Conservation (phyloP, 1,140 invertebrate species). For the Matsumurasca onukii region DNA sequence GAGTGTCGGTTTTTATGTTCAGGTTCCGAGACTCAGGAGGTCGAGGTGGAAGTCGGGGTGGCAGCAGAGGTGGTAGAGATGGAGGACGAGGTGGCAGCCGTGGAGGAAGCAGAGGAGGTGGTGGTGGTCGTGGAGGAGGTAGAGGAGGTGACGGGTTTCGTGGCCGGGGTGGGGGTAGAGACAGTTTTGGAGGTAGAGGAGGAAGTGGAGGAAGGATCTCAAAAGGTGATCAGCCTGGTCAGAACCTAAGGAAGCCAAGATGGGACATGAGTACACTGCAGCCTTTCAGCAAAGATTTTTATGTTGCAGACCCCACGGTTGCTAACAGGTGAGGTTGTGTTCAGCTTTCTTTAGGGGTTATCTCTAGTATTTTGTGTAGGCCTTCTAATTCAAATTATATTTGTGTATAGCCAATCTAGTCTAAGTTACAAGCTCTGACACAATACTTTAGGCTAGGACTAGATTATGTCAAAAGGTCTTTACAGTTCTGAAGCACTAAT, state of each 20-base stretch:
- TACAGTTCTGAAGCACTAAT: too few species aligned
- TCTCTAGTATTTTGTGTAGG: slow-evolving; percentile 11
- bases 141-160: slow-evolving; percentile 33
- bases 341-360: slow-evolving; percentile 49
- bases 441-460: too few species aligned
- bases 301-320: slow-evolving; percentile 79
- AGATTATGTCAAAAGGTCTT: too few species aligned
- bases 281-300: slow-evolving; percentile 91
- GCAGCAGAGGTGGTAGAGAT: slow-evolving; percentile 24
- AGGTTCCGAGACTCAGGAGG: slow-evolving; percentile 12
- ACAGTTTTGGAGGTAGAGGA: slow-evolving; percentile 28
- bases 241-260: slow-evolving; percentile 75
- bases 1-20: not conserved
- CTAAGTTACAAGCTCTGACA: too few species aligned
- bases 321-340: slow-evolving; percentile 74
- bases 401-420: too few species aligned
- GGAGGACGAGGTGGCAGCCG: slow-evolving; percentile 32
- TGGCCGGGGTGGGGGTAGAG: slow-evolving; percentile 41
- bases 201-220: slow-evolving; percentile 37
- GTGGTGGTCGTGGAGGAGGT: slow-evolving; percentile 29
- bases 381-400: too few species aligned
- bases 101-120: slow-evolving; percentile 28
- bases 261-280: slow-evolving; percentile 79
- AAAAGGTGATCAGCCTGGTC: slow-evolving; percentile 60
- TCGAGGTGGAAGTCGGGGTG: slow-evolving; percentile 24